phyloP scores from a whole-genome alignment of 2,113 vertebrate genomes.

The Mustelus asterias region DNA sequence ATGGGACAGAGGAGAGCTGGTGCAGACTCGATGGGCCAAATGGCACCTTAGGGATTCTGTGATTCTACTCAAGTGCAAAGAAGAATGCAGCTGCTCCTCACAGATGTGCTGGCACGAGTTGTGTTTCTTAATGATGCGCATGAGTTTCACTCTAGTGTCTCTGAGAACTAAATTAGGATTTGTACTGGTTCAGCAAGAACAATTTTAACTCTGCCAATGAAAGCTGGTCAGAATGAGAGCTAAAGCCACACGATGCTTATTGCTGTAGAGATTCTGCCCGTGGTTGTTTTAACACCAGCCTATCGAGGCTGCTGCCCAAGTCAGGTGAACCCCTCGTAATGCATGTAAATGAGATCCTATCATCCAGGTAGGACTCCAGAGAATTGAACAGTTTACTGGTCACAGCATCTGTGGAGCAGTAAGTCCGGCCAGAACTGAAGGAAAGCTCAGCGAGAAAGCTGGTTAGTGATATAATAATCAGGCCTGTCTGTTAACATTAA shows the following conservation, averaged over 20 bases:
- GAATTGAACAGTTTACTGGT: background rate
- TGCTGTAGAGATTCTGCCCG: background rate
- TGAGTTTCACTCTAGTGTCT: background rate
- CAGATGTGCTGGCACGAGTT: slow-evolving; percentile 38
- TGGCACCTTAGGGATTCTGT: too few species aligned
- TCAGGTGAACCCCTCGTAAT: background rate
- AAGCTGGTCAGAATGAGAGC: background rate
- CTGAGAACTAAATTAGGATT: background rate
- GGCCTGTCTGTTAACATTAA: background rate
- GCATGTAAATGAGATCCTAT: background rate
- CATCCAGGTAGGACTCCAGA: background rate
- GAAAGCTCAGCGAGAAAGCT: background rate
- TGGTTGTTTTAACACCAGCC: background rate
- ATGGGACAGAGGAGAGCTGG: too few species aligned
- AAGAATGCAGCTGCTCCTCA: slow-evolving; percentile 27
- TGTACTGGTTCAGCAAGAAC: background rate
- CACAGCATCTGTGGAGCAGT: background rate
- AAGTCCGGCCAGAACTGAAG: background rate
- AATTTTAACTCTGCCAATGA: background rate
- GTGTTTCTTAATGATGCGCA: slow-evolving; percentile 39
- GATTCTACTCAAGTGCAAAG: background rate
- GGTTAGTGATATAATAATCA: background rate
- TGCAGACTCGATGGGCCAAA: too few species aligned
- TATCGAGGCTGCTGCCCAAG: background rate
- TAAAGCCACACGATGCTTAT: background rate